Percentiles rank a stretch among this genome's conserved stretches.
Conservation (phyloP, 2,113 vertebrate species). For the Callocephalon fimbriatum region DNA sequence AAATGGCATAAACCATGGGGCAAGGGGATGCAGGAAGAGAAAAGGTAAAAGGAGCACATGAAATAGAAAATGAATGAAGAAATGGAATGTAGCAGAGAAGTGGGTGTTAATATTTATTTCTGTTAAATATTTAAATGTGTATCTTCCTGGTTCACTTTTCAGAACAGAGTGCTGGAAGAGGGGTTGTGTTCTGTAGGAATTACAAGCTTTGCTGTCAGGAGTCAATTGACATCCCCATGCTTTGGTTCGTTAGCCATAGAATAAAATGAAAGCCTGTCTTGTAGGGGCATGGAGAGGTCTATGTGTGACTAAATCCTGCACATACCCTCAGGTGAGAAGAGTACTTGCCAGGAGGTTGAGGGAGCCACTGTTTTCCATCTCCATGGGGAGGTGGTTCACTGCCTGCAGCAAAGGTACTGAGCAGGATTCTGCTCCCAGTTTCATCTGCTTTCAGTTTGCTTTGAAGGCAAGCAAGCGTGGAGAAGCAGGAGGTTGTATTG, state of each 20-base stretch:
- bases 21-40: not conserved
- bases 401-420: not conserved
- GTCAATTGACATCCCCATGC: not conserved
- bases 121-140: not conserved
- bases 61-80: not conserved
- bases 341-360: not conserved
- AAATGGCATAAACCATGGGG: not conserved
- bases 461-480: not conserved
- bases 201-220: not conserved
- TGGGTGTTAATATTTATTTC: not conserved
- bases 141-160: not conserved
- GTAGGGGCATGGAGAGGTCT: not conserved
- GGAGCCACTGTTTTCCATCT: not conserved
- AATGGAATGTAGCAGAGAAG: not conserved
- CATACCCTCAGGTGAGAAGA: not conserved
- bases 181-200: not conserved
- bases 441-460: constrained; percentile 7
- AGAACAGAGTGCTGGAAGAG: not conserved
- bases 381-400: not conserved
- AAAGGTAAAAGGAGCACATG: not conserved
- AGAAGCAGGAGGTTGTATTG: not conserved
- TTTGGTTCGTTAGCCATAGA: not conserved
- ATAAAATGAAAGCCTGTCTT: not conserved
- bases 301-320: not conserved
- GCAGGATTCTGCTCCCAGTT: not conserved